Conservation (phyloP, 2,888 invertebrate genomes). For the Creontiades dilutus region DNA sequence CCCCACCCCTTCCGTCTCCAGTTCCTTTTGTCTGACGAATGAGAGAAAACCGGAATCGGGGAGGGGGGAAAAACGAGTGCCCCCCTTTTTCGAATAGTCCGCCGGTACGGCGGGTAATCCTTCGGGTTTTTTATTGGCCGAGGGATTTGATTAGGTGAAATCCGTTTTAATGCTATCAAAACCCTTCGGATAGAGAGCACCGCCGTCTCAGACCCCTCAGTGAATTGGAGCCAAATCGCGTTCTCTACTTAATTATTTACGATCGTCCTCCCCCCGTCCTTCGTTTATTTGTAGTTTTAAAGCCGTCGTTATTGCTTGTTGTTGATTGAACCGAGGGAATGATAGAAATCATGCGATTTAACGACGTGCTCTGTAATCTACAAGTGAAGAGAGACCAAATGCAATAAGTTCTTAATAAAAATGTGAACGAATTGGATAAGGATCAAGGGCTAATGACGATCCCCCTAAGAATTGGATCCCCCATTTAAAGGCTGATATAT, state of each 20-base stretch:
- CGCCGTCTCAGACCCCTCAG: neutral
- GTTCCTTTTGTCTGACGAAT: neutral
- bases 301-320: too few species aligned
- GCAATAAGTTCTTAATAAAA: too few species aligned
- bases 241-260: neutral
- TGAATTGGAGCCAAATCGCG: neutral
- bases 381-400: too few species aligned
- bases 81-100: neutral
- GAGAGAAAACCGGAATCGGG: neutral
- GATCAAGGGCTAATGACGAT: too few species aligned
- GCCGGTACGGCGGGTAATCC: neutral
- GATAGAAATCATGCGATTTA: too few species aligned
- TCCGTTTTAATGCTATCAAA: conserved; percentile 30
- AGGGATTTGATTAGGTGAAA: conserved; percentile 32
- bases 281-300: too few species aligned
- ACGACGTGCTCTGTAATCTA: too few species aligned
- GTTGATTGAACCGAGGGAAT: too few species aligned
- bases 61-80: neutral
- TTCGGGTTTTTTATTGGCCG: conserved; percentile 7
- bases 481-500: too few species aligned
- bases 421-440: too few species aligned
- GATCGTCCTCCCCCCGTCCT: neutral
- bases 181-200: neutral
- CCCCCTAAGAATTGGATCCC: too few species aligned
- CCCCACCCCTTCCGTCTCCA: neutral